Evolutionary conservation across 2,113 vertebrate genomes (phyloP), one percentile per base, ranked within the genome.

Genomic region (Prionailurus bengalensis): DNA sequence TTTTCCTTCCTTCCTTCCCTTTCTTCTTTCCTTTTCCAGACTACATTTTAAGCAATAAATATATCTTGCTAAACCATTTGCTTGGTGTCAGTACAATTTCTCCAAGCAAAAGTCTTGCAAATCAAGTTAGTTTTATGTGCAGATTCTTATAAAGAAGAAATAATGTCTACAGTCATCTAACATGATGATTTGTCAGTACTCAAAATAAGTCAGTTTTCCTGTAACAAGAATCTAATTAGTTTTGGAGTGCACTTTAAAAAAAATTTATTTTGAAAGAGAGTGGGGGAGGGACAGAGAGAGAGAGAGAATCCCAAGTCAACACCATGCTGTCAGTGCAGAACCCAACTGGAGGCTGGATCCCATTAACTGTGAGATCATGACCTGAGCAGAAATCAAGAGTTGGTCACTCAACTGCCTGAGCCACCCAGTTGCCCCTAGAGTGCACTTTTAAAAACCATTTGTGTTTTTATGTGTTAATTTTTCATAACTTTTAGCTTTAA

Each of bases 111-210:
- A 53, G 36, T 74, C 23, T 66, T 66, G 71, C 82, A 93, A 66
- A 66, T 93, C 73, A 78, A 76, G 48, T 78, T 93, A 65, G 58
- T 86, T 90, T 68, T 87, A 79, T 33, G 73, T 33, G 61, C 70
- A 76, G 51, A 83, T 65, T 65, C 27, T 76, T 61, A 55, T 81
- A 81, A 58, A 81, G 58, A 6, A 58, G 79, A 36, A n/a, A 58
- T 36, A 21, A 58, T 80, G 78, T 80, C 78, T 80, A 53, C 17
- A 55, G 1, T 55, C 53, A 36, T 89, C 70, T 74, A 53, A 76
- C 45, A 66, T 42, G 14, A 68, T 65, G 58, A 93, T 68, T 86
- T 86, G 45, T 68, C n/a, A 93, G 1, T 86, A 78, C 19, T 36
- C n/a, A 55, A 45, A 82, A 83, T 21, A 73, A 53, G 45, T 86